Conservation (phyloP, 2,797 vertebrate genomes). For the Mormyrops boulengeri region DNA sequence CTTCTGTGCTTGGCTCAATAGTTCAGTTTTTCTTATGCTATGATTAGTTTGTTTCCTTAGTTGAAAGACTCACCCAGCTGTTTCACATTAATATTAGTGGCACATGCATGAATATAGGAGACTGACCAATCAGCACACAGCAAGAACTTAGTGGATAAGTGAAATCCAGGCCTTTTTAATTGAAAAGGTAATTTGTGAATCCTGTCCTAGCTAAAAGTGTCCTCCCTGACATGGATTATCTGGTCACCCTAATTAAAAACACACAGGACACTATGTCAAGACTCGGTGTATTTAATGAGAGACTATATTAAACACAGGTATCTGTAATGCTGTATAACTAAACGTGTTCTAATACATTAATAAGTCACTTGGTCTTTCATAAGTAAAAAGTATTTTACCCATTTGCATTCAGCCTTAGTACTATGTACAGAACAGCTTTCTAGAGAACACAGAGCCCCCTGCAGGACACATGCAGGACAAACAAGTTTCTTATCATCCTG, state of each 20-base stretch:
- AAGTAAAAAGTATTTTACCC: constrained; percentile 41
- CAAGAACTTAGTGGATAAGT: background rate
- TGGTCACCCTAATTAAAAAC: background rate
- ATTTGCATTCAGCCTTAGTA: constrained; percentile 47
- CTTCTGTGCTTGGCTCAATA: background rate
- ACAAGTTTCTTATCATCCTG: background rate
- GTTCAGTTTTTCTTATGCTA: background rate
- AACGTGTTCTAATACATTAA: constrained; percentile 48
- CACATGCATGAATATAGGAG: background rate
- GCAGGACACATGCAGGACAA: background rate
- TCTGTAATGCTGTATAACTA: constrained; percentile 50
- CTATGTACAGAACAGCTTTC: constrained; percentile 20
- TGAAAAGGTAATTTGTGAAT: background rate
- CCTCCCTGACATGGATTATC: background rate
- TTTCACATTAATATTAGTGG: background rate
- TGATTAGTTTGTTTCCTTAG: background rate
- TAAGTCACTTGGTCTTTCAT: constrained; percentile 34
- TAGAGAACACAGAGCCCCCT: background rate
- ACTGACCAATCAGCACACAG: background rate
- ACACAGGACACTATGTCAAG: background rate
- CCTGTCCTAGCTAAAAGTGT: background rate
- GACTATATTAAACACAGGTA: constrained; percentile 41
- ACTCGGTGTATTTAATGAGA: constrained; percentile 25
- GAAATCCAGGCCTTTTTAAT: background rate
- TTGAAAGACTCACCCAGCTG: background rate